Evolutionary conservation across 2,797 vertebrate species (phyloP), one percentile per base, ranked within the genome.

Genomic region (Cichlasoma orientale): DNA sequence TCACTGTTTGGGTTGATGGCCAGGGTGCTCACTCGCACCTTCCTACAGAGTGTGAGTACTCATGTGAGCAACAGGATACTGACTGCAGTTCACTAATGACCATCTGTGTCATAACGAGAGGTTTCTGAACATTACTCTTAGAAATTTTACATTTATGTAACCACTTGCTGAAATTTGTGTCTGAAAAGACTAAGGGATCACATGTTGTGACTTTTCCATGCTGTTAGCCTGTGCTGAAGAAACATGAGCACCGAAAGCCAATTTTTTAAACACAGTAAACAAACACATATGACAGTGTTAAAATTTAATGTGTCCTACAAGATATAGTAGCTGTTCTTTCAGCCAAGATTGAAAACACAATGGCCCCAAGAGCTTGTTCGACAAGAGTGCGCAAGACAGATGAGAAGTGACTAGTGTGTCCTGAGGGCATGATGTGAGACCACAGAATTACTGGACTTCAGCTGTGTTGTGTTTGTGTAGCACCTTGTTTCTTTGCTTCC

Each of bases 331-430:
- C 25, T 58, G 16, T 25, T 76, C 50, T 72, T 38, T 23, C 50
- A 69, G 44, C 41, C 38, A 8, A 3, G 52, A 87, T 75, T 9
- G 61, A 72, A 85, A 83, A 77, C 69, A 38, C 63, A 52, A 5
- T 0, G 36, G 38, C 84, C 83, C 29, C 38, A 7, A 75, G 79
- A 82, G 81, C 44, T 82, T 25, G 50, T 82, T 84, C 11, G 66
- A 83, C 74, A 72, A 33, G 38, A 70, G 72, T 14, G 47, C 71
- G 68, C 71, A 78, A 86, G 84, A 91, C 73, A 31, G 82, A 93
- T 91, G 83, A 74, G 75, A 59, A 27, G 82, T 74, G 89, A 80
- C 79, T 41, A 2, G 44, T 1, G 56, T 74, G 56, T 77, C 87
- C 83, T 5, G 55, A 55, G 83, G 88, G 75, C 68, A 41, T 6